Conservation (phyloP, 2,888 invertebrate genomes). For the Graphium colonna region DNA sequence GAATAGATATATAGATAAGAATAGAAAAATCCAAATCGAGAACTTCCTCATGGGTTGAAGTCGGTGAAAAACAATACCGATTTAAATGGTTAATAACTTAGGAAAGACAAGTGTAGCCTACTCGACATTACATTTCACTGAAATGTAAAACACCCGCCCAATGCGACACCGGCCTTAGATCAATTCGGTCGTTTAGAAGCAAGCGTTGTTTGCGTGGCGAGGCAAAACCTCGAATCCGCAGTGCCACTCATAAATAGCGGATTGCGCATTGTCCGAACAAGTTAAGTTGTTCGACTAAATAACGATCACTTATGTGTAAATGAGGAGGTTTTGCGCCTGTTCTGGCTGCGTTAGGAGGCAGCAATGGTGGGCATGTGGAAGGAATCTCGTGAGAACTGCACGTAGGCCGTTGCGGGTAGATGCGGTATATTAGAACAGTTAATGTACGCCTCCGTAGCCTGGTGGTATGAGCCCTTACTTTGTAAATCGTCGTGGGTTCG, state of each 20-base stretch:
- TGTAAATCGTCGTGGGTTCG: no score
- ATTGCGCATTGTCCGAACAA: conserved; percentile 29
- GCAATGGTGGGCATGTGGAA: background rate
- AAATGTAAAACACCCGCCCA: no score
- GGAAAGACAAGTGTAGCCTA: no score
- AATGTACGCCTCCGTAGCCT: no score
- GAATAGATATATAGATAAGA: no score
- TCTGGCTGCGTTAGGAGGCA: background rate
- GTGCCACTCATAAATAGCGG: conserved; percentile 14
- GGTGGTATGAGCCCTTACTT: no score
- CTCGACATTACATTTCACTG: no score
- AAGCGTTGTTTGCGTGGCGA: background rate
- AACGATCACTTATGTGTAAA: conserved; percentile 40
- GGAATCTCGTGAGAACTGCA: background rate
- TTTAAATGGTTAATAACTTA: no score
- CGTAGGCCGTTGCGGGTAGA: background rate
- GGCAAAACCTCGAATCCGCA: background rate
- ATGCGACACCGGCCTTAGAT: no score
- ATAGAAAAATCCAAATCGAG: no score
- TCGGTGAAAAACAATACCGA: no score
- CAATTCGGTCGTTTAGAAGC: background rate
- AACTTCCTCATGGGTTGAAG: no score
- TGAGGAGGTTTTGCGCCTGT: conserved; percentile 29
- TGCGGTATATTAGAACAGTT: background rate
- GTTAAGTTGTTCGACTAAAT: conserved; percentile 29